These are phyloP conservation scores for Caenorhabditis sinica DNA, from an alignment of 2,888 invertebrate genomes.

Conservation along the genomic window DNA sequence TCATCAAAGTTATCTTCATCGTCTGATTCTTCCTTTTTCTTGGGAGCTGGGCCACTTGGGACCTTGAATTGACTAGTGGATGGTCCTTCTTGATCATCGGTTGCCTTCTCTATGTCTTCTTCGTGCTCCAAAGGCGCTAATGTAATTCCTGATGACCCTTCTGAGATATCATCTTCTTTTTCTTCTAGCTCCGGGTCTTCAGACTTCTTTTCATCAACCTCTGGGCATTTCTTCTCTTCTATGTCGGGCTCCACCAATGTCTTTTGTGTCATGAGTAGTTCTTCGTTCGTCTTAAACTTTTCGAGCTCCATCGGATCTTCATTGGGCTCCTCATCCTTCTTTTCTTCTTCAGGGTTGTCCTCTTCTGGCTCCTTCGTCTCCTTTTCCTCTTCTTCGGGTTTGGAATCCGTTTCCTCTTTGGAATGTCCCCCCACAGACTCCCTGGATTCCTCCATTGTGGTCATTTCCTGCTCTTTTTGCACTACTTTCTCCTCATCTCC, in stretches of 20 bases:
- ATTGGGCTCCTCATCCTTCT: not conserved
- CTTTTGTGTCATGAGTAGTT: too few relatives aligned
- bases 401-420: too few relatives aligned
- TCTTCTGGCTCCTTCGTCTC: not conserved
- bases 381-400: not conserved
- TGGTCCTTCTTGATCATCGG: not conserved
- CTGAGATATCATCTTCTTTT: too few relatives aligned
- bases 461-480: not conserved
- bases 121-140: too few relatives aligned
- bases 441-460: not conserved
- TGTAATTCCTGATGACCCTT: too few relatives aligned
- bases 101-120: too few relatives aligned
- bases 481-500: not conserved
- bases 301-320: too few relatives aligned
- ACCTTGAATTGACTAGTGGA: not conserved
- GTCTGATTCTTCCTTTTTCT: not conserved
- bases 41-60: not conserved
- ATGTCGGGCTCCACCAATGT: not conserved
- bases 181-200: not conserved
- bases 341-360: too few relatives aligned
- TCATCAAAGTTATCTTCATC: not conserved
- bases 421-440: too few relatives aligned
- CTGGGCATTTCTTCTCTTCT: not conserved
- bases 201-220: not conserved
- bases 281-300: too few relatives aligned